Conservation (phyloP, 1,140 invertebrate genomes). For the Orussus abietinus region DNA sequence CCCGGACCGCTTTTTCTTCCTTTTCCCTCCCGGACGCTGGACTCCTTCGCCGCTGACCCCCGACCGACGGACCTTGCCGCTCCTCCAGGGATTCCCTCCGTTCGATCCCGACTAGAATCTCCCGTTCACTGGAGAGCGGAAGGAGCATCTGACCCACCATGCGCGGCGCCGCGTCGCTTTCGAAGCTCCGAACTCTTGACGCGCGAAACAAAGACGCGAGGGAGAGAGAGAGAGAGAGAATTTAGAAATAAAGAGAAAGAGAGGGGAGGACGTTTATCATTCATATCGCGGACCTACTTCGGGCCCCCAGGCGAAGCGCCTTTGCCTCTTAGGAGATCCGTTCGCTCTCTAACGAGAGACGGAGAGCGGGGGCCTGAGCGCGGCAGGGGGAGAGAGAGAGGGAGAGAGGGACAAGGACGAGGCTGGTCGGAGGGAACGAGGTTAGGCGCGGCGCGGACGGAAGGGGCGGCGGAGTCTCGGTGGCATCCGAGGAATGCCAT, state of each 20-base stretch:
- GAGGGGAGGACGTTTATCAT: conserved; percentile 26
- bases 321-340: conserved; percentile 22
- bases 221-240: conserved; percentile 7
- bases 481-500: conserved; percentile 52
- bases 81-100: no score
- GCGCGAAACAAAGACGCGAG: conserved; percentile 16
- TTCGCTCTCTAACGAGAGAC: conserved; percentile 17
- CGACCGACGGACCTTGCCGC: no score
- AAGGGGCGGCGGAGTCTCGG: conserved; percentile 20
- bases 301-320: conserved; percentile 21
- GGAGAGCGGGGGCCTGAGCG: conserved; percentile 20
- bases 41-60: no score
- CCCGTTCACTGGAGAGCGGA: no score
- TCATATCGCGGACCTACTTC: conserved; percentile 28
- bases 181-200: no score
- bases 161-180: conserved; percentile 23
- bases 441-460: conserved; percentile 11
- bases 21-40: no score
- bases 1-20: no score
- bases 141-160: no score
- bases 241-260: not conserved
- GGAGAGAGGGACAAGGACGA: conserved; percentile 28
- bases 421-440: conserved; percentile 9
- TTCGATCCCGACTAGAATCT: no score
- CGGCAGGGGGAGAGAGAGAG: conserved; percentile 17